These are phyloP conservation scores for Paedocypris micromegethes DNA, from an alignment of 2,797 vertebrate genomes.

Conservation along the genomic window DNA sequence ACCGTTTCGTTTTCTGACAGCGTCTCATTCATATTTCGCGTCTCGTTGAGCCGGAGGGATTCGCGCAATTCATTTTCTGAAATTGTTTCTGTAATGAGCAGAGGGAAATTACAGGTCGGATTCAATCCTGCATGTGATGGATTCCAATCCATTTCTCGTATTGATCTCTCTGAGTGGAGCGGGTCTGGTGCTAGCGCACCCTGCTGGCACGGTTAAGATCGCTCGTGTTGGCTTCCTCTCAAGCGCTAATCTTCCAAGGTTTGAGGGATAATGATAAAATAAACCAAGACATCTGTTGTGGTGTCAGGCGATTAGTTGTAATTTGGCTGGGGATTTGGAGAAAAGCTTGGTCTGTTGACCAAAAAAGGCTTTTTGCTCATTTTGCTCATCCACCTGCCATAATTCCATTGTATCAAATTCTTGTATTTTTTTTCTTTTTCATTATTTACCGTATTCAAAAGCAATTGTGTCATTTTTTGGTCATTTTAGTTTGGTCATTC, in stretches of 20 bases:
- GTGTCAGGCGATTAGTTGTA: not conserved
- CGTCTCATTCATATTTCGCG: constrained; percentile 1
- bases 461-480: no score
- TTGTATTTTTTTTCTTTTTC: no score
- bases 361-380: not conserved
- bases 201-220: constrained; percentile 19
- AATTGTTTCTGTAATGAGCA: constrained; percentile 15
- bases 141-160: constrained; percentile 14
- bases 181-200: not conserved
- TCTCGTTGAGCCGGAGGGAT: not conserved
- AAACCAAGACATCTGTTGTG: constrained; percentile 7
- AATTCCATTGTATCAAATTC: no score
- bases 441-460: no score
- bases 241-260: constrained; percentile 6
- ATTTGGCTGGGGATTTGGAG: not conserved
- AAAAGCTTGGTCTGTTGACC: not conserved
- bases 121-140: constrained; percentile 26
- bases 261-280: not conserved
- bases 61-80: constrained; percentile 9
- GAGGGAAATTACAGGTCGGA: constrained; percentile 7
- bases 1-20: not conserved
- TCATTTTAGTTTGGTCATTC: no score
- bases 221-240: not conserved
- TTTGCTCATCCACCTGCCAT: no score
- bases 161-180: constrained; percentile 5